Evolutionary conservation across 2,113 vertebrate species (phyloP), one percentile per base, ranked within the genome.

Genomic region (Nerophis ophidion): DNA sequence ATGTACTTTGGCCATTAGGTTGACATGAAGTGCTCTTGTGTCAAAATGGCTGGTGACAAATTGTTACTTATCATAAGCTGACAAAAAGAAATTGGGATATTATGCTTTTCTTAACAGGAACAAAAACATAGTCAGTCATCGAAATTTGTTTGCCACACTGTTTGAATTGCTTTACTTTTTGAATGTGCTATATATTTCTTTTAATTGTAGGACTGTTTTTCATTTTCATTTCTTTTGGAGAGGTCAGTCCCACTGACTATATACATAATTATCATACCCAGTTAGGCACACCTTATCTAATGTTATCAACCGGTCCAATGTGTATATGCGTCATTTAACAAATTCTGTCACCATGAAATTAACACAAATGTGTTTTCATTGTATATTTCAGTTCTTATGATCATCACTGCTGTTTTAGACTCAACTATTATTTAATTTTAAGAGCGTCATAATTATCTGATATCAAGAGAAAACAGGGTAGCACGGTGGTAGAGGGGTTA

Each of bases 341-440:
- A 4, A 55, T 33, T 19, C 47, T 68, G 48, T 36, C 7, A 12
- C 36, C 26, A 59, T 60, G 8, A 35, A 45, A 61, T 33, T 12
- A 13, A 34, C 33, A 14, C 3, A 19, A 17, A 17, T 12, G 6
- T 16, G 15, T 26, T 34, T 14, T 59, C 8, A 8, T 3, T 1
- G 6, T 19, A 10, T 10, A 42, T 61, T 40, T 12, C 35, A 19
- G 6, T 15, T 44, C 35, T 33, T 2, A n/a, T 38, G 6, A 49
- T 19, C 50, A 45, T 44, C 50, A 36, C 42, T 47, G 46, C 14
- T 83, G 70, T 79, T 71, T 60, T 51, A 76, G 63, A 66, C 67
- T 61, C 48, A 52, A 55, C 67, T 70, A 75, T 75, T 63, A 80
- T 82, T 81, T 82, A 72, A 76, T 60, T 75, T 66, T 68, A 70